Conservation (phyloP, 2,888 invertebrate species). For the Scelioninae gen. 1 region DNA sequence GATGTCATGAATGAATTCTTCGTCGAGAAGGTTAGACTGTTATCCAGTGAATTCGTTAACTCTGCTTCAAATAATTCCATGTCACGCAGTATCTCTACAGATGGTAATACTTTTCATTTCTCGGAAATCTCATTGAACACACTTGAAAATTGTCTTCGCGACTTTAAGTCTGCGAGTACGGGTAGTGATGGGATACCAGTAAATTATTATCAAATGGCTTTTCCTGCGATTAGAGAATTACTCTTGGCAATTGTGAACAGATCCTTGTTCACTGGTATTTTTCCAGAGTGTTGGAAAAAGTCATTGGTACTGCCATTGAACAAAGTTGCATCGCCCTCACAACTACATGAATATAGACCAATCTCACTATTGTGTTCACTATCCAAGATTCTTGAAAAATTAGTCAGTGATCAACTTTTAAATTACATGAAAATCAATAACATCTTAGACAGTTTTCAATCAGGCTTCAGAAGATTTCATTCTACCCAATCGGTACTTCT, state of each 20-base stretch:
- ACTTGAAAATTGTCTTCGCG: background rate
- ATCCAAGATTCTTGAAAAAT: too few species aligned
- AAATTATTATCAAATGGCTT: background rate
- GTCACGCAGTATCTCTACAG: too few species aligned
- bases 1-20: too few species aligned
- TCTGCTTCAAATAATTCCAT: background rate
- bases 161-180: background rate
- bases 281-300: background rate
- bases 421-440: too few species aligned
- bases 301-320: background rate
- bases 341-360: too few species aligned
- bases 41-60: background rate
- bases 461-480: too few species aligned
- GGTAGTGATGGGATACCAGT: background rate
- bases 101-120: background rate
- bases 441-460: too few species aligned
- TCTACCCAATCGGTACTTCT: too few species aligned
- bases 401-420: too few species aligned
- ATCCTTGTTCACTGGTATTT: background rate
- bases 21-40: too few species aligned
- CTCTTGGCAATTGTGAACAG: background rate
- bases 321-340: background rate
- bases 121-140: background rate
- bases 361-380: too few species aligned
- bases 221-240: background rate